These are phyloP conservation scores for Crypturellus tataupa DNA, from an alignment of 2,797 vertebrate genomes.

Conservation along the genomic window DNA sequence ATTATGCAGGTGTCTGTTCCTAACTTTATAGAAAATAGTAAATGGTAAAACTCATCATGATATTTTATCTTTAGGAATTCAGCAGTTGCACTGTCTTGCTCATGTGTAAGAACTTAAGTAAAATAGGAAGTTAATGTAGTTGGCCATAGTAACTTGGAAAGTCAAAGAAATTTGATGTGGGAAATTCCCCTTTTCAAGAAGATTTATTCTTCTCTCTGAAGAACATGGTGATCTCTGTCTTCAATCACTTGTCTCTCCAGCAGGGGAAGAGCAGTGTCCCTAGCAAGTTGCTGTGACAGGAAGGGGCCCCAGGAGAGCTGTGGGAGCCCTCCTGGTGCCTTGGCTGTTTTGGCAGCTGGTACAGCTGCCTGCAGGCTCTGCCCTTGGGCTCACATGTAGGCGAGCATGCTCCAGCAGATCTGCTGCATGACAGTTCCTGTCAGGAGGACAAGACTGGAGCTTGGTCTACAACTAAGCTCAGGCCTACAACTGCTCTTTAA, in stretches of 20 bases:
- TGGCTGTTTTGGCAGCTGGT: background rate
- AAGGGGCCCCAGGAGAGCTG: background rate
- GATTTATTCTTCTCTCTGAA: background rate
- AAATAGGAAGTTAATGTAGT: background rate
- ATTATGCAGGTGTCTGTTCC: background rate
- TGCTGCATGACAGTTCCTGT: background rate
- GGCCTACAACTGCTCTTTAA: background rate
- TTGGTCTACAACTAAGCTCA: background rate
- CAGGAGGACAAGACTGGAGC: background rate
- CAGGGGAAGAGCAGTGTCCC: background rate
- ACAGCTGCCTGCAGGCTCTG: background rate
- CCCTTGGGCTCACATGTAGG: background rate
- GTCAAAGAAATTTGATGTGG: background rate
- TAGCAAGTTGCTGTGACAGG: background rate
- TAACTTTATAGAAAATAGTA: background rate
- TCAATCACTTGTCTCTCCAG: background rate
- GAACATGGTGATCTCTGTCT: background rate
- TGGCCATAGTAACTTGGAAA: background rate
- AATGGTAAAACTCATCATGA: rapidly evolving
- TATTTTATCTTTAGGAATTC: background rate
- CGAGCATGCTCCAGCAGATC: background rate
- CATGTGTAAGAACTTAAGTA: background rate
- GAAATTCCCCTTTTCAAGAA: too few species aligned
- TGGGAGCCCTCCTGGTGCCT: background rate
- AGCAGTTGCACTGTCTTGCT: background rate